phyloP scores from a whole-genome alignment of 2,113 vertebrate species.

The Syngnathoides biaculeatus region DNA sequence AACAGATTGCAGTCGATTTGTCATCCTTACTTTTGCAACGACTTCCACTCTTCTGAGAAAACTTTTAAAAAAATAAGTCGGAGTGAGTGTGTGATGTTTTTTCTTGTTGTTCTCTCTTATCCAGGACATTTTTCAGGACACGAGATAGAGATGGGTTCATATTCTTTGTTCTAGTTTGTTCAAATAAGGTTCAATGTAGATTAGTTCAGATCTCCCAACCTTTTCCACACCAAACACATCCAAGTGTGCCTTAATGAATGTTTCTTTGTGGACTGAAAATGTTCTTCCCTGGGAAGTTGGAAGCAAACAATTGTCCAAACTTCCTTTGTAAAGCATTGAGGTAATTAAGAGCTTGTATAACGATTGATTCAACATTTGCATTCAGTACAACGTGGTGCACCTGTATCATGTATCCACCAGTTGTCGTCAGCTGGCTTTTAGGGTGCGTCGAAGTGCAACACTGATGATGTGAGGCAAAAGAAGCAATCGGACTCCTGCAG shows the following conservation, averaged over 20 bases:
- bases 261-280: too few species aligned
- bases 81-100: too few species aligned
- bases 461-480: constrained; percentile 1
- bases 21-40: neutral
- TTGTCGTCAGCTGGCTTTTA: neutral
- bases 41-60: neutral
- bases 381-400: neutral
- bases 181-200: too few species aligned
- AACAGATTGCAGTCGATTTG: too few species aligned
- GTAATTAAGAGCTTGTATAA: neutral
- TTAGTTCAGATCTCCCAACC: too few species aligned
- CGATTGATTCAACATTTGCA: neutral
- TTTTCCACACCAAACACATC: neutral
- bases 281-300: neutral
- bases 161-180: too few species aligned
- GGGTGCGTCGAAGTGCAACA: neutral
- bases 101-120: neutral
- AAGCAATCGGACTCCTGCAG: constrained; percentile 5
- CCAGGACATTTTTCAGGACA: neutral
- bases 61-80: too few species aligned
- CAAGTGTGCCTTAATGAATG: neutral
- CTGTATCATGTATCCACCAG: neutral
- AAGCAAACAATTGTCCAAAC: neutral
- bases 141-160: neutral
- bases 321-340: neutral